These are phyloP conservation scores for Asarcornis scutulata DNA, from an alignment of 2,113 vertebrate species.

Conservation along the genomic window DNA sequence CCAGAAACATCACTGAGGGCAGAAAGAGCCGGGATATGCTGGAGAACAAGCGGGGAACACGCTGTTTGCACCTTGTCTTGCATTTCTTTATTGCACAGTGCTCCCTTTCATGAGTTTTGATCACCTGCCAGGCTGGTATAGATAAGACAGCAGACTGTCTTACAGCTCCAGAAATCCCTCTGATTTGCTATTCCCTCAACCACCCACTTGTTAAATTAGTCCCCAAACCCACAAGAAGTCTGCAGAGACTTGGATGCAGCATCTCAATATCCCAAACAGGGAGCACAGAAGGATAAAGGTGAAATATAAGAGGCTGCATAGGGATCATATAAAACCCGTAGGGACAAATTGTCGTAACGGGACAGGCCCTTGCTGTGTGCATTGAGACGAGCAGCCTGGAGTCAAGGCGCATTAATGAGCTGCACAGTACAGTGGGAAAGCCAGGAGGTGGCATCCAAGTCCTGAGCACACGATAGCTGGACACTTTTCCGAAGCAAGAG, in stretches of 20 bases:
- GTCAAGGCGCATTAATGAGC: rapidly evolving
- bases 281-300: rapidly evolving
- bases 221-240: not conserved
- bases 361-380: rapidly evolving
- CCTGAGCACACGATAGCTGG: not conserved
- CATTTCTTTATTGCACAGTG: not conserved
- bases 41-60: not conserved
- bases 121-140: rapidly evolving
- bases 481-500: not conserved
- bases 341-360: rapidly evolving
- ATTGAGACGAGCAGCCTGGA: not conserved
- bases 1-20: not conserved
- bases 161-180: not conserved
- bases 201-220: not conserved
- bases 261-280: not conserved
- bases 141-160: not conserved
- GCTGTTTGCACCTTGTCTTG: not conserved
- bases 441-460: slow-evolving; percentile 58
- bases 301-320: rapidly evolving
- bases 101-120: not conserved
- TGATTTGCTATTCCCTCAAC: not conserved
- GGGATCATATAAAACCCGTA: too few relatives aligned
- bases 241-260: not conserved
- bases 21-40: not conserved
- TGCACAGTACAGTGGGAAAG: not conserved